Percentiles rank a stretch among this genome's conserved stretches.
These are phyloP conservation scores for Chouioia cunea DNA, from an alignment of 2,888 invertebrate genomes.

Conservation along the genomic window DNA sequence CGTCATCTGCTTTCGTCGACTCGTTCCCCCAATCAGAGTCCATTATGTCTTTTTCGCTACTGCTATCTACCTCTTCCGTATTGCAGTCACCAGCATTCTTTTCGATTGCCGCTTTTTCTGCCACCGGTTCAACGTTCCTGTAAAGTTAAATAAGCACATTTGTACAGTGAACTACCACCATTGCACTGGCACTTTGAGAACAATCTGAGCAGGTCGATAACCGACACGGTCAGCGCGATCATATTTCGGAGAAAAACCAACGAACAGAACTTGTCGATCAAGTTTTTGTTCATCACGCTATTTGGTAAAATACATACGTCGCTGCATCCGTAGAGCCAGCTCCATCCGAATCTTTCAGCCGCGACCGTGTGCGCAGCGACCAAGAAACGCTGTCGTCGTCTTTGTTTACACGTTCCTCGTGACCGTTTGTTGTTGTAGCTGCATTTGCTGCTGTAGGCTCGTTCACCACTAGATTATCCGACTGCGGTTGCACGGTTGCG, in stretches of 20 bases:
- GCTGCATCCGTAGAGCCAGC: not conserved
- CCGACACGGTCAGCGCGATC: too few relatives aligned
- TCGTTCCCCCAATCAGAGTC: constrained; percentile 23
- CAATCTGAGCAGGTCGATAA: too few relatives aligned
- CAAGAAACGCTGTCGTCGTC: constrained; percentile 1
- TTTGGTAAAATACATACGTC: constrained; percentile 12
- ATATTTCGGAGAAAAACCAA: too few relatives aligned
- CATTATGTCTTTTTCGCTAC: constrained; percentile 6
- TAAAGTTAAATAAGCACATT: constrained; percentile 4
- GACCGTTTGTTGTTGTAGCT: not conserved
- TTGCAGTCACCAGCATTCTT: not conserved
- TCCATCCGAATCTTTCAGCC: constrained; percentile 10
- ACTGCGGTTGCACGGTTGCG: too few relatives aligned
- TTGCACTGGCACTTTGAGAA: too few relatives aligned
- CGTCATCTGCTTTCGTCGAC: not conserved
- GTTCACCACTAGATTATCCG: too few relatives aligned
- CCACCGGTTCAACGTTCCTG: not conserved
- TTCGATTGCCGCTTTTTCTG: not conserved
- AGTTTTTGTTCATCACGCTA: too few relatives aligned
- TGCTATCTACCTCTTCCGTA: not conserved
- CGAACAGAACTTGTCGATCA: too few relatives aligned
- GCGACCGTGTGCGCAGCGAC: constrained; percentile 30
- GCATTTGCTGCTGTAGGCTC: too few relatives aligned
- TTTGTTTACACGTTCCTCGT: too few relatives aligned
- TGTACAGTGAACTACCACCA: too few relatives aligned